phyloP scores from a whole-genome alignment of 1,140 invertebrate genomes.

The Drosophila erecta region DNA sequence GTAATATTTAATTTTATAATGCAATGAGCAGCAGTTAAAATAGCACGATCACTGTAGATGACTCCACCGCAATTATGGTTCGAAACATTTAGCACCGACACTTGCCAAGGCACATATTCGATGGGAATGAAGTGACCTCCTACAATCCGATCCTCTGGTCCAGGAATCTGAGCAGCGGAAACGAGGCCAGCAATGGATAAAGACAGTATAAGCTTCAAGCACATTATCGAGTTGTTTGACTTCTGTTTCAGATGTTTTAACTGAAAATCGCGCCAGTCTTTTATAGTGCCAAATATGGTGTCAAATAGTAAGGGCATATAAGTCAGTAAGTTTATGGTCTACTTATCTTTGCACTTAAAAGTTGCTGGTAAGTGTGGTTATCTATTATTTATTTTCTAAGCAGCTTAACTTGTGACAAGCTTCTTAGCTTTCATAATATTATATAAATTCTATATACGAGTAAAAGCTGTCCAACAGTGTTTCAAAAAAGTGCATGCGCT shows the following conservation, averaged over 20 bases:
- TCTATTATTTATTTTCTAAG: background rate
- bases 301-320: background rate
- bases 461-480: background rate
- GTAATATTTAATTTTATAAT: fast-evolving
- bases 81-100: background rate
- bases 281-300: background rate
- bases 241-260: background rate
- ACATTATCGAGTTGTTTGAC: background rate
- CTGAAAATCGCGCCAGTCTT: background rate
- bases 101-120: conserved; percentile 13
- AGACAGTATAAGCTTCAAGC: background rate
- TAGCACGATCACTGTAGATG: background rate
- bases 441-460: background rate
- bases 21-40: conserved; percentile 3
- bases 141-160: background rate
- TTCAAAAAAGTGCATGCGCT: background rate
- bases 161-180: background rate
- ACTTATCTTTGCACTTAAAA: background rate
- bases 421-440: too few relatives aligned
- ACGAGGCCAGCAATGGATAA: background rate
- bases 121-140: conserved; percentile 1
- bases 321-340: background rate
- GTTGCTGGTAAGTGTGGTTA: too few relatives aligned
- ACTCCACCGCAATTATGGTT: background rate
- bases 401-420: too few relatives aligned